phyloP scores from a whole-genome alignment of 1,140 invertebrate species.

The Pachyrhynchus sulphureomaculatus region DNA sequence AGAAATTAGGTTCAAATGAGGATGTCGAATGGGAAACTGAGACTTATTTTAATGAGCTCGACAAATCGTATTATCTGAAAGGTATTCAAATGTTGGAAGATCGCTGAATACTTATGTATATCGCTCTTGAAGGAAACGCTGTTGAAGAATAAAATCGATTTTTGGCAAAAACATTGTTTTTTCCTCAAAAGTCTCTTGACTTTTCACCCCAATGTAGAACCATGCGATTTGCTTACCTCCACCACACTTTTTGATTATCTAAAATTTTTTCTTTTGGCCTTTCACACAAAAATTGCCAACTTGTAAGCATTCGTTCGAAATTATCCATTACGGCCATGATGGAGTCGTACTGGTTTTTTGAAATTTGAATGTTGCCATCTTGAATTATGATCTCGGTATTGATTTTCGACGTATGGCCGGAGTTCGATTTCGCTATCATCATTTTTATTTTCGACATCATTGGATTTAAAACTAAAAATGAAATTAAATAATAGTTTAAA shows the following conservation, averaged over 20 bases:
- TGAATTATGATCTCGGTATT: constrained; percentile 75
- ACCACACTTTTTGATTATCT: constrained; percentile 65
- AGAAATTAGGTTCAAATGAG: no score
- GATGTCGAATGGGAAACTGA: no score
- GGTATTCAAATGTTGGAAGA: no score
- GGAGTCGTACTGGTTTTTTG: constrained; percentile 71
- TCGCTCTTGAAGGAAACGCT: no score
- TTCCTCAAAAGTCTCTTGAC: no score
- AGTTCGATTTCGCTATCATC: constrained; percentile 72
- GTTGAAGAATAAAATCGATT: no score
- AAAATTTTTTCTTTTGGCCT: constrained; percentile 55
- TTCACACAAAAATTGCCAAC: constrained; percentile 57
- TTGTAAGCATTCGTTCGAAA: constrained; percentile 67
- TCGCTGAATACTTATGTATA: no score
- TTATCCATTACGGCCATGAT: constrained; percentile 67
- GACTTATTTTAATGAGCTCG: no score
- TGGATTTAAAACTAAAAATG: constrained; percentile 49
- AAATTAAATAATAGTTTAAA: constrained; percentile 5
- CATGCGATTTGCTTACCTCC: constrained; percentile 53
- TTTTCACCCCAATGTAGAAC: no score
- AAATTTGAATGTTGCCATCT: constrained; percentile 74
- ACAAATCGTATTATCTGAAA: no score
- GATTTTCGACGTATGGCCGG: constrained; percentile 69
- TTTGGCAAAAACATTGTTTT: no score
- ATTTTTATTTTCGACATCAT: constrained; percentile 76